Percentiles rank a stretch among this genome's conserved stretches.
These are phyloP conservation scores for Pangasius larnaudii DNA, from an alignment of 2,797 vertebrate species.

Conservation along the genomic window DNA sequence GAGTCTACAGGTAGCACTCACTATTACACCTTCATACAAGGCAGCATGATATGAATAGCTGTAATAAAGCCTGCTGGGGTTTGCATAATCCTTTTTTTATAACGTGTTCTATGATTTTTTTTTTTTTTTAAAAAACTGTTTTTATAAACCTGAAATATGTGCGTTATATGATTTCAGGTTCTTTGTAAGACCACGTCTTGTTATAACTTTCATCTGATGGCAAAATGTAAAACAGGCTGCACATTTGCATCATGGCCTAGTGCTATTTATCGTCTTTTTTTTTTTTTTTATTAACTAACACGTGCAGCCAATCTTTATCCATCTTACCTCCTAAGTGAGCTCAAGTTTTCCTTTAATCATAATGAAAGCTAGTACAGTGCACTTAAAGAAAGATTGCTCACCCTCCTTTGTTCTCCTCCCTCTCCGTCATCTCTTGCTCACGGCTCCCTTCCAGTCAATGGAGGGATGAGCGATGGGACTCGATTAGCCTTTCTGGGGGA, in stretches of 20 bases:
- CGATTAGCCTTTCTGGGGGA: slow-evolving; percentile 42
- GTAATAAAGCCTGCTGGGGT: neutral
- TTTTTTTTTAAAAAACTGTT: neutral
- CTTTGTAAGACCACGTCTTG: neutral
- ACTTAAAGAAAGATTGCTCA: slow-evolving; percentile 28
- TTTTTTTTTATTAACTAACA: neutral
- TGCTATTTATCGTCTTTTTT: neutral
- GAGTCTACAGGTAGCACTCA: neutral
- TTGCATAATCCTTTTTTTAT: neutral
- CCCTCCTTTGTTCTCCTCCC: slow-evolving; percentile 19
- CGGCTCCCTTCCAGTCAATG: slow-evolving; percentile 25
- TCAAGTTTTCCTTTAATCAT: slow-evolving; percentile 34
- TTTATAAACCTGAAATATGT: neutral
- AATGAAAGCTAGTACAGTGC: slow-evolving; percentile 19
- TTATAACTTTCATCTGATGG: neutral
- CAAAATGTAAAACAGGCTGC: neutral
- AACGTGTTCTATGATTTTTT: neutral
- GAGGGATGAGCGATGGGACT: slow-evolving; percentile 39
- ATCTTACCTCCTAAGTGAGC: slow-evolving; percentile 17
- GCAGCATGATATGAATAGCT: neutral
- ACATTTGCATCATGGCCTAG: neutral
- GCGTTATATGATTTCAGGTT: neutral
- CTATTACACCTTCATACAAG: neutral
- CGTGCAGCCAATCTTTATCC: neutral
- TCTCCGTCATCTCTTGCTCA: slow-evolving; percentile 26